Evolutionary conservation across 2,113 vertebrate species (phyloP).

Genomic region (Bothrops jararaca): DNA sequence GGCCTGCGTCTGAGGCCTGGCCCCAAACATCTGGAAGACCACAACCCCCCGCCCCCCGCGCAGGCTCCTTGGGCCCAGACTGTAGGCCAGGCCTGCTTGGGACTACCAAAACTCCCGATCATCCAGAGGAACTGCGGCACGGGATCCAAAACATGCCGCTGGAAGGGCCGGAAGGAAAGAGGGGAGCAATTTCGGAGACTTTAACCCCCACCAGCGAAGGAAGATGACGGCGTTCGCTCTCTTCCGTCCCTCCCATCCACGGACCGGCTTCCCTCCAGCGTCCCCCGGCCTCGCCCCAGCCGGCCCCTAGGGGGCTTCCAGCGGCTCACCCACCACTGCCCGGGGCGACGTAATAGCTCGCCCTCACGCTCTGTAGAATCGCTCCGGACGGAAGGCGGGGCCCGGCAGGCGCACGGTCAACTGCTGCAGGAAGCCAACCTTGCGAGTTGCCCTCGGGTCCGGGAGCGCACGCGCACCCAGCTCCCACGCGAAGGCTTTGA

Average conservation of each 20-base stretch:
- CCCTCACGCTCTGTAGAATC: not conserved
- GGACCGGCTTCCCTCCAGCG: not conserved
- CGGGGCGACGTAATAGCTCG: not conserved
- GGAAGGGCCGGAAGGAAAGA: not conserved
- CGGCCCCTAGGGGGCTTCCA: not conserved
- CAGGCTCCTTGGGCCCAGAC: not conserved
- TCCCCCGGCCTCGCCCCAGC: not conserved
- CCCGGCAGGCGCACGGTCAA: not conserved
- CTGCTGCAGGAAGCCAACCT: not conserved
- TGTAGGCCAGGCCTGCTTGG: not conserved
- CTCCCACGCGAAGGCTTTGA: not conserved
- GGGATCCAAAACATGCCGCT: not conserved
- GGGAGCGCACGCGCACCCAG: not conserved
- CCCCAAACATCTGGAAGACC: not conserved
- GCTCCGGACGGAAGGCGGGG: not conserved
- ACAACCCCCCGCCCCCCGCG: accelerated
- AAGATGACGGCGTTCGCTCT: not conserved
- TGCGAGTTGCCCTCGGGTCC: not conserved
- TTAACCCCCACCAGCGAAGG: not conserved
- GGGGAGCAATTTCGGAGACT: not conserved
- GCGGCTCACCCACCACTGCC: conserved; percentile 1
- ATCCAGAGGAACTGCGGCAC: not conserved
- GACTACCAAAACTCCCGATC: not conserved
- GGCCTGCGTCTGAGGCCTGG: not conserved
- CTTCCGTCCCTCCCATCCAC: not conserved